Base-by-base conservation (phyloP, 1,140 invertebrate genomes). In the Rhizoglyphus robini region DNA sequence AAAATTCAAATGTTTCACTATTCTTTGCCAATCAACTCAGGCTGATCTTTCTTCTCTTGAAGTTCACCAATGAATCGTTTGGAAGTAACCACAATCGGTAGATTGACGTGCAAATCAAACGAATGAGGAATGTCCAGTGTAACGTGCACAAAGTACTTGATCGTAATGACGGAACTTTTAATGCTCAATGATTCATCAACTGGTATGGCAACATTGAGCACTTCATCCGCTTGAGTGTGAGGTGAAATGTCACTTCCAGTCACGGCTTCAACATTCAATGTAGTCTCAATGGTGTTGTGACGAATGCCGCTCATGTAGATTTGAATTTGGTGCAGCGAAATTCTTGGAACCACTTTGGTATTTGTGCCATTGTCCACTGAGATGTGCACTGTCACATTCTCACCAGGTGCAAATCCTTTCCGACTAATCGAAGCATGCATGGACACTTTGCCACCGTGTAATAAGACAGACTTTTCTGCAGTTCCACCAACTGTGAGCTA, bases 251-350 rank as follows among this genome's bases (percentile, higher is more conserved):
- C 32, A 18, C 32, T 36, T 36, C 61, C 61, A 3, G 23, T 11
- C 11, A 38, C 32, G 25, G 61, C 32, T 5, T 31, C 32, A 25
- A 51, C 34, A 5, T n/a, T 23, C 18, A 63, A 31, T 5, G 31
- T 18, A 13, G 36, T 63, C 23, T 63, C 61, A 49, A 63, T 63
- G 3, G 61, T 63, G n/a, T 63, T 63, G 32, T 63, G 61, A 25
- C 36, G 27, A 4, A 13, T 30, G 18, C 61, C 61, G 32, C 27
- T 5, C 61, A 63, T 63, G 23, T 57, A 63, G 34, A 63, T 63
- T 31, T 63, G 61, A 4, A 30, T 49, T 49, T 63, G 61, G 32
- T 63, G 34, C 5, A 63, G 23, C 5, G 36, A 25, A 27, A 36
- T 36, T 4, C 61, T 18, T n/a, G 61, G 61, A 18, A 25, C 31